Evolutionary conservation across 2,888 invertebrate species (phyloP), one percentile per base, ranked within the genome.

Genomic region (Timandra comae): DNA sequence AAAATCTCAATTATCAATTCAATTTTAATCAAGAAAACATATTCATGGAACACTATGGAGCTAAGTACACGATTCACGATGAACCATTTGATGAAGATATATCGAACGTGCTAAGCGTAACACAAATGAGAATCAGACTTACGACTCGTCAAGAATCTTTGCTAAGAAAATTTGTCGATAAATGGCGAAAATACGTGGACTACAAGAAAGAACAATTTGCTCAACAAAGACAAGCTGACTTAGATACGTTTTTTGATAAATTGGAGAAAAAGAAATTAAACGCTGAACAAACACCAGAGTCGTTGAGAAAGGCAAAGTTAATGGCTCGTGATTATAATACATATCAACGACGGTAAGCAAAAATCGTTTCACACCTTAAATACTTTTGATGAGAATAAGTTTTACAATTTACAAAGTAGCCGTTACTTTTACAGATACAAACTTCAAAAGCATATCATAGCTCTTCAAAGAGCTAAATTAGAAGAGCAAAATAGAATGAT

Each of bases 401-500:
- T n/a, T n/a, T 16, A 6, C 16, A 16, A 16, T 16, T 3, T 5
- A 16, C 6, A 3, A 16, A 16, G 6, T 16, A 16, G 16, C 6
- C 16, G 16, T 16, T 16, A 16, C 24, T 20, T 34, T 69, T 69
- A 38, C 44, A 89, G 91, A 50, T 90, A 89, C 40, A 89, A 89
- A 65, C 87, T 91, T 6, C 93, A 93, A 61, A 91, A 90, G 59
- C 88, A 89, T 46, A 91, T 93, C 25, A 93, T 93, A 37, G 90
- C 91, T 13, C 69, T 90, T 13, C 93, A 93, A 64, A 91, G 89
- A 60, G 73, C 87, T 1, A 92, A 92, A 71, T 63, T 94, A 37
- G 89, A 90, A 37, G 89, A 92, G 38, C 93, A 93, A 64, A 90
- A 89, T 47, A 88, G 89, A 52, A 60, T 91, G n/a, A 93, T 93